These are phyloP conservation scores for Tympanoctomys barrerae DNA, from an alignment of 2,797 vertebrate genomes.

Conservation along the genomic window DNA sequence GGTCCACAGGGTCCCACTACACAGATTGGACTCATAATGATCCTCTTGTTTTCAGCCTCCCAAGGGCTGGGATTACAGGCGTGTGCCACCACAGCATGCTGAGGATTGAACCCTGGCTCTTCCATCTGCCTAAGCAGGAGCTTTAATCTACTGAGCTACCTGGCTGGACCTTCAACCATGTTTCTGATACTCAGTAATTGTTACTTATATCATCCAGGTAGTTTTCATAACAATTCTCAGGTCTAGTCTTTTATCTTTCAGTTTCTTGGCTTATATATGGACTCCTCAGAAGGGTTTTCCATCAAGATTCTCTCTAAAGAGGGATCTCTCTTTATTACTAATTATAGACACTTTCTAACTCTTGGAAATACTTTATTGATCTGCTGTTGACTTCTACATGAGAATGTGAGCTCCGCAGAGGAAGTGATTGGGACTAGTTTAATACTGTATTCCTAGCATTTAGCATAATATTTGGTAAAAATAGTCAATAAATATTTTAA, in stretches of 20 bases:
- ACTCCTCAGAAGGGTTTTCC: not conserved
- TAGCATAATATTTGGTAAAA: not conserved
- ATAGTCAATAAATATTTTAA: not conserved
- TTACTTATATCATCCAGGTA: not conserved
- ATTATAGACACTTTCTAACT: not conserved
- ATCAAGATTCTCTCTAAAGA: conserved; percentile 30
- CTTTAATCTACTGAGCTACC: no score
- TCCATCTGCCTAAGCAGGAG: no score
- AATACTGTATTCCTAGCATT: not conserved
- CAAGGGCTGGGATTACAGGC: no score
- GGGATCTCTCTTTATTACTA: not conserved
- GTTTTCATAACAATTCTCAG: not conserved
- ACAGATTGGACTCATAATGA: no score
- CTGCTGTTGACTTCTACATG: not conserved
- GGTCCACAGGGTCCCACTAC: no score
- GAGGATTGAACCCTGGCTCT: no score
- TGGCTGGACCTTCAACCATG: not conserved
- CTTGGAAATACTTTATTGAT: conserved; percentile 6
- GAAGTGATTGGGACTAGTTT: not conserved
- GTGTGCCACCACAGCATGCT: no score
- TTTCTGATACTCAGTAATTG: not conserved
- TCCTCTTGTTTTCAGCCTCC: no score
- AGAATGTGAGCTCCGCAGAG: conserved; percentile 14
- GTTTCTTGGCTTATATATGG: not conserved
- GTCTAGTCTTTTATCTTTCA: not conserved